Conservation (phyloP, 2,797 vertebrate genomes). For the Novumbra hubbsi region DNA sequence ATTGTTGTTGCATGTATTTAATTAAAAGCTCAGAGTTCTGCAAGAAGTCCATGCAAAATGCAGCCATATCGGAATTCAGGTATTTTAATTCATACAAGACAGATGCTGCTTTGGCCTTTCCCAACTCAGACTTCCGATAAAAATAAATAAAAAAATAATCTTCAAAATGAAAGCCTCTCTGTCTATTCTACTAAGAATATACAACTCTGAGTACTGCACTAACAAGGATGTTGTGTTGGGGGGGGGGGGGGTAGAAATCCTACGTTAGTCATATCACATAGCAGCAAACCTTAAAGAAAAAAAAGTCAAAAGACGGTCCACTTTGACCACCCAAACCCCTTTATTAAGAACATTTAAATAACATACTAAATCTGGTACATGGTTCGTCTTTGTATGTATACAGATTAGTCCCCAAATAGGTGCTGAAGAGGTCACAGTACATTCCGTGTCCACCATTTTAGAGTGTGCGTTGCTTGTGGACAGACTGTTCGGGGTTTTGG, state of each 20-base stretch:
- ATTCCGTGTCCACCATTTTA: neutral
- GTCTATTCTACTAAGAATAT: neutral
- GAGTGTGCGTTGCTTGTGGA: conserved; percentile 17
- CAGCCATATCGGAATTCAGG: conserved; percentile 5
- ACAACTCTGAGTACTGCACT: neutral
- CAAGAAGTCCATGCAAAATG: neutral
- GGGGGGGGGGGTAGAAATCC: neutral
- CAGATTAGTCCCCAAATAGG: conserved; percentile 1
- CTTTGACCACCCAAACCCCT: conserved; percentile 30
- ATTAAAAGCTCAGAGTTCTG: neutral
- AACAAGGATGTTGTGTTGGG: neutral
- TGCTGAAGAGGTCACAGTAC: conserved; percentile 2
- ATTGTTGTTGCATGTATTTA: conserved; percentile 11
- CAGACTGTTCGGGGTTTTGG: conserved; percentile 20
- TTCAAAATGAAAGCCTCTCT: neutral
- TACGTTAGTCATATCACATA: neutral
- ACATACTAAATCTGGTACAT: conserved; percentile 41
- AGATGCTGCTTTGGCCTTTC: neutral
- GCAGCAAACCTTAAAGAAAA: neutral
- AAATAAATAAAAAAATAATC: too few species aligned
- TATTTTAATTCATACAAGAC: neutral
- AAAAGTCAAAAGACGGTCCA: conserved; percentile 17
- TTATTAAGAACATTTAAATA: conserved; percentile 52
- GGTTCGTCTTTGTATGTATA: conserved; percentile 19
- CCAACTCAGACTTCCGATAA: too few species aligned